Evolutionary conservation across 1,140 invertebrate genomes (phyloP), one percentile per base, ranked within the genome.

Genomic region (Ylistrum balloti): DNA sequence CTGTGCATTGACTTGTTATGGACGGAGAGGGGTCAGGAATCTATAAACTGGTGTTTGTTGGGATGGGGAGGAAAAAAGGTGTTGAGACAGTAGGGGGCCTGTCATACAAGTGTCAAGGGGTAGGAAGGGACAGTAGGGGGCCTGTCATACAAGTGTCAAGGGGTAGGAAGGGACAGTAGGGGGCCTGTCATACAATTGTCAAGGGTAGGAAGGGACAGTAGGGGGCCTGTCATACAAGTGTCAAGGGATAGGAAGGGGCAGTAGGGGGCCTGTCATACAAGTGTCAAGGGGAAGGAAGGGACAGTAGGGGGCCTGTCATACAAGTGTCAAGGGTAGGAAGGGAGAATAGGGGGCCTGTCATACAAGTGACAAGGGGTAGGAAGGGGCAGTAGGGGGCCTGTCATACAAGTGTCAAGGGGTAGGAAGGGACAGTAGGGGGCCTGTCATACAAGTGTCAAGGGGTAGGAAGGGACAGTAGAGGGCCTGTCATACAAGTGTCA

Each of bases 1-100:
- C 13, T 38, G 13, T 38, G 35, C 13, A 38, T 38, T 38, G 5
- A 38, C 13, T 38, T 38, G 13, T 5, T 38, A 7, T 38, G 35
- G 5, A 7, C 98, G 48, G 9, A 34, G 1, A 15, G 33, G 32
- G 15, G 86, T 7, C 15, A 86, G 86, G 35, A 0, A 38, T 38
- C 5, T 38, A 38, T 33, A 20, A 10, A 33, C 9, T 32, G 86
- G n/a, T 74, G 22, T 28, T 5, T 5, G 17, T 45, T 45, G n/a
- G 22, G 45, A 20, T 3, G 45, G 20, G 45, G 45, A n/a, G n/a
- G n/a, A n/a, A n/a, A n/a, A n/a, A n/a, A n/a, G n/a, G n/a, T n/a
- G n/a, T n/a, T n/a, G n/a, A n/a, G n/a, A n/a, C n/a, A n/a, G n/a
- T n/a, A n/a, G n/a, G n/a, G n/a, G n/a, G n/a, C n/a, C n/a, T n/a